Evolutionary conservation across 2,888 invertebrate genomes (phyloP), one percentile per base, ranked within the genome.

Genomic region (Endotricha flammealis): DNA sequence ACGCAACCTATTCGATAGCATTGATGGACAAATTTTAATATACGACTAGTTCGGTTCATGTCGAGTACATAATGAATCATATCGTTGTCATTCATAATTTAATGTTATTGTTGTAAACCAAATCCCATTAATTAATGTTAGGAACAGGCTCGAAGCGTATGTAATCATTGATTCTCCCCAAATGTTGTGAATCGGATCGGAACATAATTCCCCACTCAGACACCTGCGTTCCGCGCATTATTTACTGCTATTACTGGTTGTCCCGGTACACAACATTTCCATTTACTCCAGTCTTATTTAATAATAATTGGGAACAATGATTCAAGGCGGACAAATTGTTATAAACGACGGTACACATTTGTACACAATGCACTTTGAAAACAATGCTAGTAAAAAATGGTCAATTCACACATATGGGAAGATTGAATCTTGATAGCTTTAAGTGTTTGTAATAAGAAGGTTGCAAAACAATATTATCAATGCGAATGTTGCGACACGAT

Each of bases 381-480:
- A 28, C 13, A 29, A 13, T 11, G 29, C 2, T 12, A 27, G 11
- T n/a, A 59, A 53, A 58, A 48, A 59, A 57, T 55, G 43, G 65
- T 69, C 68, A 67, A 65, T 44, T 47, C 42, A 29, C 47, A 47
- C 42, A 42, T 47, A 29, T 29, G 22, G 32, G 31, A 35, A 16
- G 11, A 27, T 57, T 57, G 42, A 53, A 78, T 78, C 74, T 75
- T 70, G 71, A 76, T 78, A 64, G 59, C 50, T 57, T 64, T 55
- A 53, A 52, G 40, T 70, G 74, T 78, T 74, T 70, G 74, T 73
- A 75, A 77, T 77, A 78, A 78, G 80, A 63, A 66, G 54, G 65
- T 81, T 80, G 69, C 79, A 62, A 77, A 70, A 81, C 71, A 58
- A 64, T 35, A 25, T 73, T 71, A 69, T 73, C 72, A 78, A 75